phyloP scores from a whole-genome alignment of 2,888 invertebrate species.

The Carcina quercana region DNA sequence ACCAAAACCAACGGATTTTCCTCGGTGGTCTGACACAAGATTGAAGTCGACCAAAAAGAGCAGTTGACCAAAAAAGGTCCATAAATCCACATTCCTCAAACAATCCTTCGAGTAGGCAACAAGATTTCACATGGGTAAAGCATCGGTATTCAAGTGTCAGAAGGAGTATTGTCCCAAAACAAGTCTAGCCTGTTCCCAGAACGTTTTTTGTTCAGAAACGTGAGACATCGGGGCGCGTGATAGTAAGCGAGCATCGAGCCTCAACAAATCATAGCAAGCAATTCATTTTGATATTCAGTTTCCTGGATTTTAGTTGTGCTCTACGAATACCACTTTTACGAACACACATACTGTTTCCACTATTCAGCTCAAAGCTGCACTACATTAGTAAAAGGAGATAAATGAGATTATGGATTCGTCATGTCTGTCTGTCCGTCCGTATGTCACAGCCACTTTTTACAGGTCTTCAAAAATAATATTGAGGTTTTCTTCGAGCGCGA shows the following conservation, averaged over 20 bases:
- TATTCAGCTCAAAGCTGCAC: too few relatives aligned
- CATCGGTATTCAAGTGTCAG: constrained; percentile 62
- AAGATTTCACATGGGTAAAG: constrained; percentile 42
- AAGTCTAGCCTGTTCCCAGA: constrained; percentile 44
- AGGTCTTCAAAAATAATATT: too few relatives aligned
- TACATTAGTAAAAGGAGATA: too few relatives aligned
- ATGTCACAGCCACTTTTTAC: too few relatives aligned
- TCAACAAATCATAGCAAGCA: constrained; percentile 53
- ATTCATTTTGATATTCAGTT: too few relatives aligned
- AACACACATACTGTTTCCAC: too few relatives aligned
- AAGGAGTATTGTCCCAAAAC: constrained; percentile 59
- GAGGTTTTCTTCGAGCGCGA: too few relatives aligned
- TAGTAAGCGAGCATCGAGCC: constrained; percentile 65
- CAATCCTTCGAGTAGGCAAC: constrained; percentile 9
- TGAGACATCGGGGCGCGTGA: constrained; percentile 63
- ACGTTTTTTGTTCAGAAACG: constrained; percentile 58
- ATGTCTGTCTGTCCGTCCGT: too few relatives aligned
- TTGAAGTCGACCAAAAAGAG: constrained; percentile 6
- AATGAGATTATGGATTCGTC: too few relatives aligned
- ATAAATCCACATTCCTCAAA: constrained; percentile 9
- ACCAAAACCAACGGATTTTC: neutral
- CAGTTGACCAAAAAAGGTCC: too few relatives aligned
- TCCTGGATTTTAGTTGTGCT: too few relatives aligned
- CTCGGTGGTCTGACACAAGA: constrained; percentile 2
- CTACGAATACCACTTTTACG: too few relatives aligned